phyloP scores from a whole-genome alignment of 2,888 invertebrate genomes.

The Chloromyia formosa region DNA sequence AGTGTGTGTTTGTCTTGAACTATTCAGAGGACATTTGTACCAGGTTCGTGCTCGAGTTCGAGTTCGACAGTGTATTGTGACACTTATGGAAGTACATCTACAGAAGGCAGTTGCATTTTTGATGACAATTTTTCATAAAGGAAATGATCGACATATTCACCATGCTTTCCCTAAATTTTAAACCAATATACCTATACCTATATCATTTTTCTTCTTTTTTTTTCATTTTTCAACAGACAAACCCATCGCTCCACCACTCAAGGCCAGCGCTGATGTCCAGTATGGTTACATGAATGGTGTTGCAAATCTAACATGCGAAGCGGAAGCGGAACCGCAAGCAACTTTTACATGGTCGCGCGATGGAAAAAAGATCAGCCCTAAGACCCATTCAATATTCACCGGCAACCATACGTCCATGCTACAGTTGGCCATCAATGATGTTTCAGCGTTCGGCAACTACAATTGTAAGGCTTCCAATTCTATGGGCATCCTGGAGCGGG shows the following conservation, averaged over 20 bases:
- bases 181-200: too few species aligned
- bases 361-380: constrained; percentile 58
- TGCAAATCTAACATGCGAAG: constrained; percentile 69
- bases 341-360: constrained; percentile 66
- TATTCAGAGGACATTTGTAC: too few species aligned
- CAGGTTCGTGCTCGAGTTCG: too few species aligned
- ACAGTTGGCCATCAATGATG: constrained; percentile 57
- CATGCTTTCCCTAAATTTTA: too few species aligned
- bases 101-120: too few species aligned
- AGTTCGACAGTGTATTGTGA: too few species aligned
- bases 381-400: constrained; percentile 57
- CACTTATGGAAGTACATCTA: too few species aligned
- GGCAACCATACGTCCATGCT: constrained; percentile 60
- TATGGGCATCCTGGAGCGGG: constrained; percentile 65
- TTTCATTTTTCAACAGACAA: constrained; percentile 55
- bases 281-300: constrained; percentile 65
- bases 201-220: background rate
- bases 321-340: constrained; percentile 67
- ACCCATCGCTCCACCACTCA: constrained; percentile 58
- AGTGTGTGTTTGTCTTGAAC: too few species aligned
- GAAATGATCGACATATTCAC: too few species aligned
- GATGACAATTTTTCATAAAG: too few species aligned
- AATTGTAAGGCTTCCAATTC: constrained; percentile 67
- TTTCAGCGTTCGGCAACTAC: constrained; percentile 65
- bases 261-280: constrained; percentile 56